Evolutionary conservation across 1,140 invertebrate genomes (phyloP), one percentile per base, ranked within the genome.

Genomic region (Littorina saxatilis): DNA sequence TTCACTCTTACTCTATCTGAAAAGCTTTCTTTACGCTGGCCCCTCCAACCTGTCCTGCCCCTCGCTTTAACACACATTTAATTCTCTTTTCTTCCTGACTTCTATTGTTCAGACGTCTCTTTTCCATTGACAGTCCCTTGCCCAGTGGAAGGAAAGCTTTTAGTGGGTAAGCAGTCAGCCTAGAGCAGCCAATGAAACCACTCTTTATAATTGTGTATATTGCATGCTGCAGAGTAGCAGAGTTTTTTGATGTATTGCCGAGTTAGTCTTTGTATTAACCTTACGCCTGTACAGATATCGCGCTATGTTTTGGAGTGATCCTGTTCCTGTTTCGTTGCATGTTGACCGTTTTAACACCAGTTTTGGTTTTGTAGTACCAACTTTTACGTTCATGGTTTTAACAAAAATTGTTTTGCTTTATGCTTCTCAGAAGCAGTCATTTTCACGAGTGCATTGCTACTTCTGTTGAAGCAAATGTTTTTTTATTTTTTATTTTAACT

Each of bases 91-190:
- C 66, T 3, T 17, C 15, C 35, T 27, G 27, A 29, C 35, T 5
- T 32, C 39, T 2, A 32, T 68, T 68, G 15, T 39, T 17, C 2
- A 3, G 13, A 39, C 66, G 23, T 39, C 17, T 39, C 2, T 68
- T 35, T 32, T 63, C n/a, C 29, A 0, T 32, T 3, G 4, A 29
- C 11, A 63, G 5, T 63, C 61, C 27, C 5, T 20, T 23, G 23
- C 23, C 11, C 9, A 39, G 11, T 39, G 29, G 2, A 20, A 9
- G 7, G 29, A 39, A 68, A 68, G 66, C 32, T 29, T 73, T 73
- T 43, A 73, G 39, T 20, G 9, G 43, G 39, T 73, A 20, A 73
- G 70, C 70, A 73, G 70, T 50, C 70, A 73, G 40, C 70, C 70
- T 73, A 37, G 43, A 73, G 20, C 70, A 73, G 70, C 70, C 70